Conservation (phyloP, 2,888 invertebrate genomes). For the Caenorhabditis sp. region DNA sequence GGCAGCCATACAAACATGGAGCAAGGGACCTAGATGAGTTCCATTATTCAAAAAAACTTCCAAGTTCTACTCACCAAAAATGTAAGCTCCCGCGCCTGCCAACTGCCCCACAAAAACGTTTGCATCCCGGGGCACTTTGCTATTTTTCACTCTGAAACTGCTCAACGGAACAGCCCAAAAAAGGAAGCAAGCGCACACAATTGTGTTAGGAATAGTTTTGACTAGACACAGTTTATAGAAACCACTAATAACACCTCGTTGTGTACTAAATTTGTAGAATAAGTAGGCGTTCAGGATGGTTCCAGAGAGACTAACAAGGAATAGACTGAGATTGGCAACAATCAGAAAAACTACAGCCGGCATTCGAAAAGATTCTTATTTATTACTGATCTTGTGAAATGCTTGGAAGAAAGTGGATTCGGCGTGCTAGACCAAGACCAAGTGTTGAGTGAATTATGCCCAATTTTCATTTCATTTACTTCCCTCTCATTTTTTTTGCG, state of each 20-base stretch:
- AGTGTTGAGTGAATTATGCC: slow-evolving; percentile 37
- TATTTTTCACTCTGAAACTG: slow-evolving; percentile 33
- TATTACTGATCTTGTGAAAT: slow-evolving; percentile 4
- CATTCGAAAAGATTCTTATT: background rate
- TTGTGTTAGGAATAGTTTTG: slow-evolving; percentile 49
- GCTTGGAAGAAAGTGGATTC: background rate
- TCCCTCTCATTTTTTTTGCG: slow-evolving; percentile 14
- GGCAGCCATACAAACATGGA: slow-evolving; percentile 47
- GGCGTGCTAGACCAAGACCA: slow-evolving; percentile 23
- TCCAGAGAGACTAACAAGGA: slow-evolving; percentile 27
- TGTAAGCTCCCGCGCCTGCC: slow-evolving; percentile 48
- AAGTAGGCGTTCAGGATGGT: slow-evolving; percentile 43
- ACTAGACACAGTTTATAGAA: slow-evolving; percentile 54
- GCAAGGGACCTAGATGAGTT: slow-evolving; percentile 37
- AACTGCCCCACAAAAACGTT: slow-evolving; percentile 50
- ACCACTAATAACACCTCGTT: slow-evolving; percentile 46
- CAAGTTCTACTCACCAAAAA: slow-evolving; percentile 14
- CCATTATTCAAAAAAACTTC: background rate
- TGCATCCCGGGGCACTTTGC: slow-evolving; percentile 27
- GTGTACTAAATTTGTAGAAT: slow-evolving; percentile 48
- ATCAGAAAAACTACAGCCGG: slow-evolving; percentile 28
- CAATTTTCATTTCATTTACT: slow-evolving; percentile 31
- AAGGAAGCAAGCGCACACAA: slow-evolving; percentile 46
- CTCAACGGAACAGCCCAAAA: slow-evolving; percentile 57
- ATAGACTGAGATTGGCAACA: slow-evolving; percentile 20